Evolutionary conservation across 2,888 invertebrate species (phyloP).

Genomic region (Tipula helvola): DNA sequence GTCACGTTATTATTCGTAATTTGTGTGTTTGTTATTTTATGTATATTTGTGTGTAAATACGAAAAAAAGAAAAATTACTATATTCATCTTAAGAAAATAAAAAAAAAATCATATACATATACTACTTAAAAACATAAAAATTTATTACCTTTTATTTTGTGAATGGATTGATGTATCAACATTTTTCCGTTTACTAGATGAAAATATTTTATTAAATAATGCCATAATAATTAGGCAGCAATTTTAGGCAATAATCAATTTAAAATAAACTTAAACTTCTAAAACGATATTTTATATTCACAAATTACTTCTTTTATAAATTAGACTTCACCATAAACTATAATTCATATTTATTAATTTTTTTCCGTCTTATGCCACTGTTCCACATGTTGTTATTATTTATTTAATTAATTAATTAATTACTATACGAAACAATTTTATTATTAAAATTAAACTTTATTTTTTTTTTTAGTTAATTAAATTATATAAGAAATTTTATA

Average conservation of each 20-base stretch:
- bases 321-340: background rate
- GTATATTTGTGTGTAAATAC: background rate
- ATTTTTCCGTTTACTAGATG: slow-evolving; percentile 44
- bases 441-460: background rate
- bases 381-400: background rate
- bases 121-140: background rate
- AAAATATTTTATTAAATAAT: slow-evolving; percentile 60
- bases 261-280: slow-evolving; percentile 15
- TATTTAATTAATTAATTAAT: background rate
- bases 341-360: background rate
- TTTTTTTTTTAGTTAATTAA: background rate
- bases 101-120: background rate
- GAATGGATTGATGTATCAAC: slow-evolving; percentile 22
- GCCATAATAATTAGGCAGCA: slow-evolving; percentile 43
- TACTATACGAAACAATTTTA: background rate
- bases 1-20: background rate
- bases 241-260: slow-evolving; percentile 13
- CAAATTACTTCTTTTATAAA: background rate
- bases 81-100: background rate
- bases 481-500: background rate
- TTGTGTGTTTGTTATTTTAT: background rate
- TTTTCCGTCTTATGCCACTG: background rate
- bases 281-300: background rate
- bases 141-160: background rate
- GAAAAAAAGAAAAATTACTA: background rate